Evolutionary conservation across 2,797 vertebrate species (phyloP).

Genomic region (Alcedo atthis): DNA sequence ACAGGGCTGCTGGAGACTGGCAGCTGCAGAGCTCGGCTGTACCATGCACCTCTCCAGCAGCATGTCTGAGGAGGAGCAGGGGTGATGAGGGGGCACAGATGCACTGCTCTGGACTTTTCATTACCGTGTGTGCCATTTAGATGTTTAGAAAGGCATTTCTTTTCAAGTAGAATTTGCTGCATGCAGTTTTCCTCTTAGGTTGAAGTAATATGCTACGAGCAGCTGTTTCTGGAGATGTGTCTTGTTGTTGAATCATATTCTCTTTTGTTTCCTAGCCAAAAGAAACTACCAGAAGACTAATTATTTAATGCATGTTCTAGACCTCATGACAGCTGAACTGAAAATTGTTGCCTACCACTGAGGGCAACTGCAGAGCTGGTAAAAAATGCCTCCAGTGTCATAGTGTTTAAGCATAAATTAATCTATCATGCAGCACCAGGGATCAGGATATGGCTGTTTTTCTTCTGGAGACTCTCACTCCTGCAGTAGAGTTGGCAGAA

Average conservation of each 20-base stretch:
- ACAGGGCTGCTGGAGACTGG: not conserved
- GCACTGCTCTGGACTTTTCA: not conserved
- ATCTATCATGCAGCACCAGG: not conserved
- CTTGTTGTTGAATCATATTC: not conserved
- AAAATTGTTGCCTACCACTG: conserved; percentile 50
- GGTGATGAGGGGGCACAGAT: not conserved
- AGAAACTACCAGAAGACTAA: conserved; percentile 53
- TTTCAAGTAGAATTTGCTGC: not conserved
- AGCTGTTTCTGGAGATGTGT: conserved; percentile 13
- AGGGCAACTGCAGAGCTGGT: conserved; percentile 47
- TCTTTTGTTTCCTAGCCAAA: conserved; percentile 22
- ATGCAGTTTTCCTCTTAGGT: not conserved
- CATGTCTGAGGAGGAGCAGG: not conserved
- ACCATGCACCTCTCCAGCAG: not conserved
- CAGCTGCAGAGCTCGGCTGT: not conserved
- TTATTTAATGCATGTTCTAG: conserved; percentile 36
- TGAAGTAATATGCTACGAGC: not conserved
- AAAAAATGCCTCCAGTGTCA: conserved; percentile 20
- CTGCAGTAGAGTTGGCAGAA: conserved; percentile 1
- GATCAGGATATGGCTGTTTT: conserved; percentile 12
- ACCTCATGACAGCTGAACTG: conserved; percentile 44
- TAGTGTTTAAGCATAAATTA: conserved; percentile 28
- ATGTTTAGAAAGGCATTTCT: not conserved
- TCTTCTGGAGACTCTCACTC: conserved; percentile 7
- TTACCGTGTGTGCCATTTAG: accelerated